phyloP scores from a whole-genome alignment of 2,797 vertebrate species.

The Moxostoma hubbsi region DNA sequence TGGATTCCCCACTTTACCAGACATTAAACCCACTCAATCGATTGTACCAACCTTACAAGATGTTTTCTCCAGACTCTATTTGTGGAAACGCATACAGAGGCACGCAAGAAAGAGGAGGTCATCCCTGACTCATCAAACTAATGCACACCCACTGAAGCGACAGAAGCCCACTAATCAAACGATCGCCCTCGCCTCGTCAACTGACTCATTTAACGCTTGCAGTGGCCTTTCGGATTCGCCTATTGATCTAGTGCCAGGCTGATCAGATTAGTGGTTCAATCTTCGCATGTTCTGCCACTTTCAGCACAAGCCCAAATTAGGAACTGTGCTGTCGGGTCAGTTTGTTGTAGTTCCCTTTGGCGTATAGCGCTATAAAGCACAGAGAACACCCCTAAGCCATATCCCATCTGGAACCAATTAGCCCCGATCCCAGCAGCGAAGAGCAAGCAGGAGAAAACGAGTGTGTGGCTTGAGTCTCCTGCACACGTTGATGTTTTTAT shows the following conservation, averaged over 20 bases:
- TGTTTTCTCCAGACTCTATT: neutral
- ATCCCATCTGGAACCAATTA: conserved; percentile 66
- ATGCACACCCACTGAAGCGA: conserved; percentile 11
- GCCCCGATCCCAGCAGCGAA: conserved; percentile 27
- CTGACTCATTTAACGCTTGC: conserved; percentile 54
- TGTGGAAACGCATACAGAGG: neutral
- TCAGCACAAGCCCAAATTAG: conserved; percentile 26
- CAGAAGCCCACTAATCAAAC: neutral
- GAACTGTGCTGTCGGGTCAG: neutral
- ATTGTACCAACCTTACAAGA: conserved; percentile 9
- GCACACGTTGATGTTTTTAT: conserved; percentile 51
- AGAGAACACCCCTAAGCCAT: conserved; percentile 53
- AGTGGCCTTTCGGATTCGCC: conserved; percentile 52
- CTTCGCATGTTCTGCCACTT: conserved; percentile 9
- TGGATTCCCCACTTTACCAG: neutral
- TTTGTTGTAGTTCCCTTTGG: neutral
- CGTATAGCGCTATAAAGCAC: conserved; percentile 15
- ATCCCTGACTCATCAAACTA: conserved; percentile 22
- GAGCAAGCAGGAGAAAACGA: conserved; percentile 12
- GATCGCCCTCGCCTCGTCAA: conserved; percentile 29
- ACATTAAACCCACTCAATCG: neutral
- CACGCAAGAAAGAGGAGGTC: neutral
- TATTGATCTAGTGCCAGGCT: conserved; percentile 64
- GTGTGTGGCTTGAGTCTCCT: conserved; percentile 28
- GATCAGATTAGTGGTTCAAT: conserved; percentile 58